These are phyloP conservation scores for Stenodema calcarata DNA, from an alignment of 2,888 invertebrate species.

Conservation along the genomic window DNA sequence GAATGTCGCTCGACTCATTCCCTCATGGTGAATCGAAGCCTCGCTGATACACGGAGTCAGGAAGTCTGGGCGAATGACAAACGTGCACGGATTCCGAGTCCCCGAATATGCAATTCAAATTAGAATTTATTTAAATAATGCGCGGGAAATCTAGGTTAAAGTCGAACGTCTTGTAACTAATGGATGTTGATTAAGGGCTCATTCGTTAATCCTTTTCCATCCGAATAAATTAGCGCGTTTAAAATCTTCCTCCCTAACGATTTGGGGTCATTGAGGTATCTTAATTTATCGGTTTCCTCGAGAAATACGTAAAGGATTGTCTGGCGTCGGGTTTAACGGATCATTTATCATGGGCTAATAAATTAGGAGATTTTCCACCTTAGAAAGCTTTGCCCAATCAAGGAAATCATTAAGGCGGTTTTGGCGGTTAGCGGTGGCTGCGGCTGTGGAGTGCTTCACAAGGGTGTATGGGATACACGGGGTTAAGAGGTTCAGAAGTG, in stretches of 20 bases:
- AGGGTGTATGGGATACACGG: not conserved
- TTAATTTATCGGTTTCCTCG: not conserved
- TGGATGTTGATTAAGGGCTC: not conserved
- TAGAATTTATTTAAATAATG: not conserved
- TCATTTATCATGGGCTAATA: slow-evolving; percentile 23
- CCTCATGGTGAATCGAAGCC: not conserved
- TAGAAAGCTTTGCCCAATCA: not conserved
- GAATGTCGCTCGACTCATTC: not conserved
- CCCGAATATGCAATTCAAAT: slow-evolving; percentile 5
- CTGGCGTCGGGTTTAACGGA: not conserved
- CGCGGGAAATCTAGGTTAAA: not conserved
- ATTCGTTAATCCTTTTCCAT: slow-evolving; percentile 5
- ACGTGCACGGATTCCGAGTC: not conserved
- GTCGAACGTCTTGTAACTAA: not conserved
- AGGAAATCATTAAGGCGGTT: not conserved
- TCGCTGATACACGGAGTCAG: not conserved
- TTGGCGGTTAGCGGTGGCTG: not conserved
- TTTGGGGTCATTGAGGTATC: not conserved
- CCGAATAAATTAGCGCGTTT: not conserved
- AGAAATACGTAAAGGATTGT: not conserved
- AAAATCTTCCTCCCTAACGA: not conserved
- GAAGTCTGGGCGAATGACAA: not conserved
- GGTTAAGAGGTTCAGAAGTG: not conserved
- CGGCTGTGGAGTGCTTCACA: not conserved
- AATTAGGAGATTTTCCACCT: slow-evolving; percentile 26